Evolutionary conservation across 1,140 invertebrate genomes (phyloP).

Genomic region (Aphidius ervi): DNA sequence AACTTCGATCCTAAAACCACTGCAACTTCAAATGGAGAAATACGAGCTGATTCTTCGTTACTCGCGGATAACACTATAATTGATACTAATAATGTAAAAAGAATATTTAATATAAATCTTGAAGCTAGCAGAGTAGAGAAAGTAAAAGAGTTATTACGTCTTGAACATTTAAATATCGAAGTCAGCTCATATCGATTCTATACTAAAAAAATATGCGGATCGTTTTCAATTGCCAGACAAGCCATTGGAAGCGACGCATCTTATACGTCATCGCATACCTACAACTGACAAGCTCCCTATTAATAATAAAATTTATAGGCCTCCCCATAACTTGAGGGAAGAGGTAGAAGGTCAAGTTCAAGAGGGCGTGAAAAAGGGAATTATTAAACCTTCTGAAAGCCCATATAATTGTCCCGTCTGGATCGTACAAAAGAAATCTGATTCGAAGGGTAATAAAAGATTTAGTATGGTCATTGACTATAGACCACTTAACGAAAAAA

Average conservation of each 20-base stretch:
- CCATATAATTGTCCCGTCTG: constrained; percentile 36
- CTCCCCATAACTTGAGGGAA: constrained; percentile 26
- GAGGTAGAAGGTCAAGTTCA: constrained; percentile 33
- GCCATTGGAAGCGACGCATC: constrained; percentile 1
- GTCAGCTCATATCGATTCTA: constrained; percentile 14
- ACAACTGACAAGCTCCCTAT: neutral
- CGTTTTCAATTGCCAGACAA: constrained; percentile 14
- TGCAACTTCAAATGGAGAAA: too few relatives aligned
- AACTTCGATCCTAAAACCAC: too few relatives aligned
- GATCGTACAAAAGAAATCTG: constrained; percentile 41
- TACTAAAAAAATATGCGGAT: constrained; percentile 11
- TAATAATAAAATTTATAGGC: constrained; percentile 27
- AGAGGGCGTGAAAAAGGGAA: constrained; percentile 28
- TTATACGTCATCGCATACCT: constrained; percentile 13
- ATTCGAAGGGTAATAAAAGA: constrained; percentile 36
- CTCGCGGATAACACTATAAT: too few relatives aligned
- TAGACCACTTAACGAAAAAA: constrained; percentile 43
- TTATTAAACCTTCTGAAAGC: constrained; percentile 14
- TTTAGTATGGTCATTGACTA: constrained; percentile 45
- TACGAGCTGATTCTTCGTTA: too few relatives aligned
- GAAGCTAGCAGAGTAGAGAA: neutral
- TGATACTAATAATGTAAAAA: too few relatives aligned
- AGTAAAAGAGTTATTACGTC: constrained; percentile 14
- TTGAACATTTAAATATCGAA: constrained; percentile 23
- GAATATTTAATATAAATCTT: neutral